Base-by-base conservation (phyloP, 2,797 vertebrate genomes). In the Sebastes iracundus region DNA sequence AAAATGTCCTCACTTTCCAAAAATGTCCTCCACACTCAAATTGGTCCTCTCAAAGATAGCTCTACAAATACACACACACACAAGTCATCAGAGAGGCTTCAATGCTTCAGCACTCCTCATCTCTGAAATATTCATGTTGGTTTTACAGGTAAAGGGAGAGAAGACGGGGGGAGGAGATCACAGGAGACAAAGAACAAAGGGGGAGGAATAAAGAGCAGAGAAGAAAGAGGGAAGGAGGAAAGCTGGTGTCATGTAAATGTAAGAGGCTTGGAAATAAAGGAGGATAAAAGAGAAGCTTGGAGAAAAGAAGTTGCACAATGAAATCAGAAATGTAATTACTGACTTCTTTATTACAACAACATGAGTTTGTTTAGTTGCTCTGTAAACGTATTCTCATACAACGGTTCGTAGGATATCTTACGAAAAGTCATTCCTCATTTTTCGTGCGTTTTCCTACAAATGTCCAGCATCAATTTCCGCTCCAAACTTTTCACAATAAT, bases 121-220 rank as follows among this genome's bases (percentile, higher is more conserved):
- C 61, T 28, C 32, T 87, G 70, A 85, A 80, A 83, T 62, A 75
- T 75, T 82, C 4, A 67, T 63, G 52, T 70, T 82, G 1, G 4
- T 76, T 73, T 79, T 65, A 49, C 65, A 75, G 75, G 78, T 81
- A 4, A 35, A 52, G 14, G 7, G 2, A 16, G 14, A 5, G 69
- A 38, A 10, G 25, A 22, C 13, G 66, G 11, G 25, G n/a, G 6
- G 30, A 27, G 10, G 32, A 79, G 13, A 81, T 18, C 71, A 75
- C 32, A 55, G 28, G 60, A 66, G 67, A 52, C 6, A n/a, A 22
- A 60, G 30, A 46, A 25, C 2, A 52, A 35, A 20, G 25, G 5
- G 42, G 11, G 10, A 18, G 35, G 13, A 33, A 25, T 2, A 27
- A 49, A 30, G 25, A 66, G 32, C 18, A 25, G 25, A 53, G 23